phyloP scores from a whole-genome alignment of 2,888 invertebrate genomes.

The Alentia gelatinosa region DNA sequence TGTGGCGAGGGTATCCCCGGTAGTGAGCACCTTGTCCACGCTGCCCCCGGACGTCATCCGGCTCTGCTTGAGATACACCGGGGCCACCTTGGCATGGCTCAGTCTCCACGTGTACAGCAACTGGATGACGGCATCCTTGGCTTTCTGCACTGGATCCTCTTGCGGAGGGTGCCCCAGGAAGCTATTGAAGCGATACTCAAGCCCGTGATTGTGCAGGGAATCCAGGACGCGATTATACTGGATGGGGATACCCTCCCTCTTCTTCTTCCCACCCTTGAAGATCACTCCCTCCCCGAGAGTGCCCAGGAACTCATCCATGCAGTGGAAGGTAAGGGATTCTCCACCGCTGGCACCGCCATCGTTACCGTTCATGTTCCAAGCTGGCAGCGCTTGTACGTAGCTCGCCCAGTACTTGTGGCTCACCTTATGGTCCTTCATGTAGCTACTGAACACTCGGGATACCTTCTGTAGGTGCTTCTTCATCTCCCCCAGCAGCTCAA shows the following conservation, averaged over 20 bases:
- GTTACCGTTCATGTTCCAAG: slow-evolving; percentile 48
- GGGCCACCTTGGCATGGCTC: slow-evolving; percentile 29
- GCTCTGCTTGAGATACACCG: slow-evolving; percentile 4
- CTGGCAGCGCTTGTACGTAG: slow-evolving; percentile 41
- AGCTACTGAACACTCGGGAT: not conserved
- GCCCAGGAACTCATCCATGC: slow-evolving; percentile 51
- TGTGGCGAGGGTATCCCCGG: slow-evolving; percentile 1
- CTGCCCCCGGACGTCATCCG: slow-evolving; percentile 32
- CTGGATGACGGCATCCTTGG: slow-evolving; percentile 42
- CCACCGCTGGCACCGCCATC: slow-evolving; percentile 49
- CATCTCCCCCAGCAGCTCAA: slow-evolving; percentile 28
- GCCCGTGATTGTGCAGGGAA: not conserved
- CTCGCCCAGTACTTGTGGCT: not conserved
- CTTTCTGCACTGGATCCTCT: slow-evolving; percentile 25
- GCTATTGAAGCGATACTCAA: slow-evolving; percentile 32
- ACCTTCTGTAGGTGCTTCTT: not conserved
- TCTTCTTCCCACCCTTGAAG: slow-evolving; percentile 17
- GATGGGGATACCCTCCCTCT: slow-evolving; percentile 5
- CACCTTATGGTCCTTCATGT: slow-evolving; percentile 16
- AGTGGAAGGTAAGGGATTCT: slow-evolving; percentile 38
- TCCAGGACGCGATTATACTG: slow-evolving; percentile 33
- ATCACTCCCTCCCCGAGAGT: slow-evolving; percentile 27
- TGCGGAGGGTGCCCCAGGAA: not conserved
- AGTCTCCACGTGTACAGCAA: slow-evolving; percentile 45
- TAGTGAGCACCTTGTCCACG: slow-evolving; percentile 10